Evolutionary conservation across 2,888 invertebrate genomes (phyloP).

Genomic region (Nomada lathburiana): DNA sequence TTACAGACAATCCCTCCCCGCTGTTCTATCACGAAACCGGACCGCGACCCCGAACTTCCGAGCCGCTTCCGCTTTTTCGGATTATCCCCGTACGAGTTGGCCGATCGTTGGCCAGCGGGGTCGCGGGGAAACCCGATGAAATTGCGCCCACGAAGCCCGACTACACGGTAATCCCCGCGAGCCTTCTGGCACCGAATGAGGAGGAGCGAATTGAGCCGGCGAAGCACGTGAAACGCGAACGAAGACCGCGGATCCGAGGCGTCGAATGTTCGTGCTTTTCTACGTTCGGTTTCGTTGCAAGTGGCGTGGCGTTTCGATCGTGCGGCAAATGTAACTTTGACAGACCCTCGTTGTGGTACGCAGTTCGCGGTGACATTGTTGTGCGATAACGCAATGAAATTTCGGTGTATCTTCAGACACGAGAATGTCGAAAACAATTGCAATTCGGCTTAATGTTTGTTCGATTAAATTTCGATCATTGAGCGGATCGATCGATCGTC

Average conservation of each 20-base stretch:
- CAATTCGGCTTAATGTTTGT: no score
- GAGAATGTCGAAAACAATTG: no score
- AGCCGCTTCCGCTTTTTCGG: constrained; percentile 57
- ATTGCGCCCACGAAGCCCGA: constrained; percentile 70
- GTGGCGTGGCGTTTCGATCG: no score
- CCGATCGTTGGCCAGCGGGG: constrained; percentile 58
- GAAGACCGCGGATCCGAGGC: neutral
- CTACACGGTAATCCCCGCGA: constrained; percentile 67
- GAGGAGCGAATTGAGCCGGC: constrained; percentile 34
- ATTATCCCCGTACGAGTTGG: constrained; percentile 59
- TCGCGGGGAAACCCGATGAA: constrained; percentile 52
- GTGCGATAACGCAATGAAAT: no score
- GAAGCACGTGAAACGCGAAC: neutral
- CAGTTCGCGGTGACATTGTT: no score
- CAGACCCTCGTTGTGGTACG: fast-evolving
- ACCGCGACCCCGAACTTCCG: constrained; percentile 51
- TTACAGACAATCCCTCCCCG: constrained; percentile 30
- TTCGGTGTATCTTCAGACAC: no score
- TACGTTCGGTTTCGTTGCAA: neutral
- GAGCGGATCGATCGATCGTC: no score
- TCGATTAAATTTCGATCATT: no score
- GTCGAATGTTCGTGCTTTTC: neutral
- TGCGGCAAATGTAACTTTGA: no score
- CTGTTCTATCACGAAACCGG: constrained; percentile 12
- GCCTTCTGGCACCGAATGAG: constrained; percentile 18